phyloP scores from a whole-genome alignment of 1,140 invertebrate species.

The Ruditapes philippinarum region DNA sequence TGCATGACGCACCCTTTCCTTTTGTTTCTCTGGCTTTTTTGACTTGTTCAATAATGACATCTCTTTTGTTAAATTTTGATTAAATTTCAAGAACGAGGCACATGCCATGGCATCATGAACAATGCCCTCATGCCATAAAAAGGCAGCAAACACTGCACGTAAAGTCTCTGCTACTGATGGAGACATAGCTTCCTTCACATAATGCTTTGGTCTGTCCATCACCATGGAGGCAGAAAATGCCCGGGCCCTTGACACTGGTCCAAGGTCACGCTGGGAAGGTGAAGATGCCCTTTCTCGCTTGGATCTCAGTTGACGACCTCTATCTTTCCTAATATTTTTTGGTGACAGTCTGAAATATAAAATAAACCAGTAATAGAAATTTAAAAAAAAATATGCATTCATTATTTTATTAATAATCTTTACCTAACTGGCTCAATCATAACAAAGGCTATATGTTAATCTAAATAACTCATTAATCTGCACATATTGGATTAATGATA shows the following conservation, averaged over 20 bases:
- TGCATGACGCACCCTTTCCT: conserved; percentile 77
- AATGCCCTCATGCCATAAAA: conserved; percentile 98
- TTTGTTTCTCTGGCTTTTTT: conserved; percentile 71
- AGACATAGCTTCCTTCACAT: conserved; percentile 94
- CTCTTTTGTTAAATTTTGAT: conserved; percentile 91
- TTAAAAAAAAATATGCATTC: too few species aligned
- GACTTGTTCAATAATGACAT: conserved; percentile 82
- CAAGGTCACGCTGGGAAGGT: conserved; percentile 86
- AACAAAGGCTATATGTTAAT: too few species aligned
- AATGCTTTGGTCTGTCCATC: conserved; percentile 82
- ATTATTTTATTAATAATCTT: too few species aligned
- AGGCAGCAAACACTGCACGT: conserved; percentile 97
- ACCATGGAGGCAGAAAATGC: conserved; percentile 91
- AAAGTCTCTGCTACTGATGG: conserved; percentile 97
- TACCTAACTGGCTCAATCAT: too few species aligned
- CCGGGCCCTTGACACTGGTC: conserved; percentile 92
- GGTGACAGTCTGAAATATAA: conserved; percentile 88
- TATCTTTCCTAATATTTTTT: conserved; percentile 90
- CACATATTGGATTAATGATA: too few species aligned
- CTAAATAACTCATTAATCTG: too few species aligned
- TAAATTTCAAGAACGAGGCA: conserved; percentile 98
- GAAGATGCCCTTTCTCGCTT: conserved; percentile 90
- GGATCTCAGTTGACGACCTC: conserved; percentile 86
- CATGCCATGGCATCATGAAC: conserved; percentile 99
- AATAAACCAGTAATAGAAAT: too few species aligned